Base-by-base conservation (phyloP, 1,140 invertebrate genomes). In the Zaprionus nigranus region DNA sequence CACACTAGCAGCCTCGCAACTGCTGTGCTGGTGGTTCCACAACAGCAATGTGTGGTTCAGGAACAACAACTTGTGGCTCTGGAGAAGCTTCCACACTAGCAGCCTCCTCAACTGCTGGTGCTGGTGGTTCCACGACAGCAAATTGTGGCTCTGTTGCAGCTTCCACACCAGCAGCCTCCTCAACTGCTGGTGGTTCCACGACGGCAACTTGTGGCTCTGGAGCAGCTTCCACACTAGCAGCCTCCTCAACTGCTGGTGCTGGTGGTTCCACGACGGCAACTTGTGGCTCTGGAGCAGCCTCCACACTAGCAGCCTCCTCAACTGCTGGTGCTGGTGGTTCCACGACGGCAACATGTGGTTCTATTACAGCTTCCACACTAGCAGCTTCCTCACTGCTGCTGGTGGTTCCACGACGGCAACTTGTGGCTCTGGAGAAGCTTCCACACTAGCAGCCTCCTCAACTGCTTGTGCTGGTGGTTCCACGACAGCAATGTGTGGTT, bases 161-260 rank as follows among this genome's bases (percentile, higher is more conserved):
- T n/a, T n/a, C n/a, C n/a, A n/a, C n/a, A n/a, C n/a, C n/a, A n/a
- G n/a, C n/a, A n/a, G n/a, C n/a, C n/a, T n/a, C n/a, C n/a, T n/a
- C n/a, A n/a, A n/a, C 58, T 63, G 53, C 24, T 17, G 57, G 17
- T 15, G 30, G 13, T 59, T 59, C 57, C 24, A 12, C 30, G 3
- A 20, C 5, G 17, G 22, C 13, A 60, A 11, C 6, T 40, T 40
- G 20, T 43, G 53, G 6, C 1, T 24, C 64, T 13, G 28, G 0
- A 13, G 2, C 13, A 49, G 22, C 28, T 12, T 59, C 40, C 22
- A 5, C 17, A 34, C 34, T 38, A 1, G 65, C 28, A 58, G 36
- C 20, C 1, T 54, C 30, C n/a, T 38, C 66, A 13, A 26, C 9
- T 61, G 26, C 34, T 38, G 43, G 13, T 53, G 43, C 36, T 26